Evolutionary conservation across 2,797 vertebrate species (phyloP).

Genomic region (Etheostoma nigrum): DNA sequence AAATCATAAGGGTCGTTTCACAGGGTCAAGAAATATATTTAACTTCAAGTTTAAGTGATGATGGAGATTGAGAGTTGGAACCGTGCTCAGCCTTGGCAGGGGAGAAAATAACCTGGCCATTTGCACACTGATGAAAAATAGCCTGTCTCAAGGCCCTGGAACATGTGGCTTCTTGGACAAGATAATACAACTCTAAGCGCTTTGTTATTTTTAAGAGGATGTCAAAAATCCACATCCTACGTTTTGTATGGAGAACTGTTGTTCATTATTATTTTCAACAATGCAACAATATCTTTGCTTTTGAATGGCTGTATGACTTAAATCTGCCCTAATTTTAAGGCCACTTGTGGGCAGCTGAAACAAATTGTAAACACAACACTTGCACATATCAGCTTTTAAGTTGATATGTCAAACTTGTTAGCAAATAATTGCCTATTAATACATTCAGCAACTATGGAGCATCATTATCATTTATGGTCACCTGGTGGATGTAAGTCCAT

Average conservation of each 20-base stretch:
- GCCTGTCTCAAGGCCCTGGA: constrained; percentile 26
- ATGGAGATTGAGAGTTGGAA: constrained; percentile 7
- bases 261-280: neutral
- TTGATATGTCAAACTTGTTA: too few species aligned
- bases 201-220: constrained; percentile 41
- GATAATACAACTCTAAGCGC: constrained; percentile 29
- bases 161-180: constrained; percentile 37
- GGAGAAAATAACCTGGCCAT: constrained; percentile 25
- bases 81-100: constrained; percentile 2
- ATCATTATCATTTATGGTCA: neutral
- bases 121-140: constrained; percentile 45
- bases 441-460: neutral
- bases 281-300: neutral
- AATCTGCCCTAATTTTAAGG: neutral
- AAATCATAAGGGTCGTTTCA: constrained; percentile 4
- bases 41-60: constrained; percentile 7
- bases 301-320: neutral
- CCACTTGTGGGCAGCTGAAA: neutral
- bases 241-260: neutral
- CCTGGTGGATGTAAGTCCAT: neutral
- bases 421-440: neutral
- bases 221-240: constrained; percentile 10
- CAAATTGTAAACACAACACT: neutral
- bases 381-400: neutral
- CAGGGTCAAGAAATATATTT: constrained; percentile 35